These are phyloP conservation scores for Characodon lateralis DNA, from an alignment of 2,797 vertebrate genomes.

Conservation along the genomic window DNA sequence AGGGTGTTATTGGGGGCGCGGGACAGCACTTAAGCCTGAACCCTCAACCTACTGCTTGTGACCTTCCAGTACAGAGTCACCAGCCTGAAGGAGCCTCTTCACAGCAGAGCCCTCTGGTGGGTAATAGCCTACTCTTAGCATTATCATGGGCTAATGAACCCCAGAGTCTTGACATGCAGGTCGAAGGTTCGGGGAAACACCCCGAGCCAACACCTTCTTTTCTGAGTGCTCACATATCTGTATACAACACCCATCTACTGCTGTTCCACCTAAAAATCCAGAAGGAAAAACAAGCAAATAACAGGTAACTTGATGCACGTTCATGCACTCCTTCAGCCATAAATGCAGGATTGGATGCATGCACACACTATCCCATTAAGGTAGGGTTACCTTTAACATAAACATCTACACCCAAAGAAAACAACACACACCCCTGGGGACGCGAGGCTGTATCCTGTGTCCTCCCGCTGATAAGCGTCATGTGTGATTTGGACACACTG, in stretches of 20 bases:
- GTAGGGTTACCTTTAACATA: slow-evolving; percentile 71
- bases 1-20: slow-evolving; percentile 33
- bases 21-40: slow-evolving; percentile 75
- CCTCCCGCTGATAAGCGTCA: slow-evolving; percentile 60
- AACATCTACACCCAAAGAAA: slow-evolving; percentile 67
- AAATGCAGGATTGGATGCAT: slow-evolving; percentile 52
- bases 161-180: slow-evolving; percentile 38
- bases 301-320: slow-evolving; percentile 51
- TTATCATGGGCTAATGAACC: slow-evolving; percentile 58
- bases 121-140: slow-evolving; percentile 39
- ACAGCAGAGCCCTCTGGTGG: slow-evolving; percentile 42
- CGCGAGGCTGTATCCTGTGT: slow-evolving; percentile 63
- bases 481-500: slow-evolving; percentile 61
- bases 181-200: slow-evolving; percentile 46
- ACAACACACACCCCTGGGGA: slow-evolving; percentile 61
- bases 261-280: slow-evolving; percentile 20
- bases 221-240: slow-evolving; percentile 30
- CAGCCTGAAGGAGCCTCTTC: slow-evolving; percentile 45
- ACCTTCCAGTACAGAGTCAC: slow-evolving; percentile 59
- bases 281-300: slow-evolving; percentile 16
- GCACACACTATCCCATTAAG: slow-evolving; percentile 66
- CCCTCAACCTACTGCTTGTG: slow-evolving; percentile 68
- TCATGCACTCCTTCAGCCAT: slow-evolving; percentile 40
- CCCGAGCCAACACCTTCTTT: slow-evolving; percentile 42
- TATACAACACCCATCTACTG: slow-evolving; percentile 35